Evolutionary conservation across 92 coral and sea anemone species (phyloP).

Genomic region (Zoanthus solanderi): DNA sequence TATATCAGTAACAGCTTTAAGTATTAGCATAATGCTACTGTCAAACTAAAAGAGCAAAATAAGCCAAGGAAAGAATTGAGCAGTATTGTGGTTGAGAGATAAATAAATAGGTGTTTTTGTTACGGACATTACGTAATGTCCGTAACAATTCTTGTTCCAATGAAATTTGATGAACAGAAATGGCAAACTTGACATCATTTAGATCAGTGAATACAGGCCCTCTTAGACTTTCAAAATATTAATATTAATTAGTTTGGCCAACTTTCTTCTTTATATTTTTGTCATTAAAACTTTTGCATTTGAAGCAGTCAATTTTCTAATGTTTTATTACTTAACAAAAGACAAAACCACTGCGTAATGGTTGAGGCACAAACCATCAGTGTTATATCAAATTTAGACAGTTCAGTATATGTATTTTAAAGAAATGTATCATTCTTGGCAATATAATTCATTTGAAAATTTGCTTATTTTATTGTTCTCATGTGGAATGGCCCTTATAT

Average conservation of each 20-base stretch:
- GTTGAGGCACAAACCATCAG: not conserved
- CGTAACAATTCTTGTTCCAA: conserved; percentile 5
- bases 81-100: not conserved
- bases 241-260: not conserved
- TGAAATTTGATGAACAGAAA: not conserved
- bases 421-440: not conserved
- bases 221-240: conserved; percentile 17
- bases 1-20: not conserved
- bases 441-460: conserved; percentile 17
- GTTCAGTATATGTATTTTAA: not conserved
- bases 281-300: conserved; percentile 17
- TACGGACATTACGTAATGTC: conserved; percentile 3
- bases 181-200: not conserved
- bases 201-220: conserved; percentile 5
- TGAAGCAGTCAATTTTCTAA: conserved; percentile 1
- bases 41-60: conserved; percentile 12
- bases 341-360: not conserved
- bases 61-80: not conserved
- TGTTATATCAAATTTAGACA: not conserved
- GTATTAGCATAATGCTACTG: conserved; percentile 1
- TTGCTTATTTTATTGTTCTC: not conserved
- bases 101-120: not conserved
- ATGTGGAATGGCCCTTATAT: conserved; percentile 5
- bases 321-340: conserved; percentile 2
- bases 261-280: conserved; percentile 15